Percentiles rank a stretch among this genome's conserved stretches.
Conservation (phyloP, 2,888 invertebrate genomes). For the Clunio marinus region DNA sequence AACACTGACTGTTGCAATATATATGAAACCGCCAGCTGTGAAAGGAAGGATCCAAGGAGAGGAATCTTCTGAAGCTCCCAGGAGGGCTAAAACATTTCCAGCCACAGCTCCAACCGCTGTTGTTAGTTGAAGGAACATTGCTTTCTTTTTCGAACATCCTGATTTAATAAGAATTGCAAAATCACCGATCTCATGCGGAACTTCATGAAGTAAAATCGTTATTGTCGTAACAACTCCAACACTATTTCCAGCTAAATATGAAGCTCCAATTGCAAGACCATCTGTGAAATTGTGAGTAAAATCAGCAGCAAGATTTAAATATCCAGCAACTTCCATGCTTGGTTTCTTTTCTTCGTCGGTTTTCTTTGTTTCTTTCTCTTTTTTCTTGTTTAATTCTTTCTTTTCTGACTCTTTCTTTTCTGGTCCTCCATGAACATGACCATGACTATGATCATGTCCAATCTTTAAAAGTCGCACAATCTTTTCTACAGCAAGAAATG, state of each 20-base stretch:
- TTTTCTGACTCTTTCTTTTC: constrained; percentile 41
- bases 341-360: constrained; percentile 53
- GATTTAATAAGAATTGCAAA: constrained; percentile 98
- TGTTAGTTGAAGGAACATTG: constrained; percentile 88
- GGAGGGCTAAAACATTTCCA: constrained; percentile 85
- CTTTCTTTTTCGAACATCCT: constrained; percentile 88
- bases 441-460: constrained; percentile 67
- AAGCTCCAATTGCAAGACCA: constrained; percentile 97
- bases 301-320: constrained; percentile 95
- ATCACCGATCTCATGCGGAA: constrained; percentile 99
- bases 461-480: constrained; percentile 80
- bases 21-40: constrained; percentile 99
- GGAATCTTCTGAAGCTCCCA: constrained; percentile 71
- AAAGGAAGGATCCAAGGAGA: constrained; percentile 92
- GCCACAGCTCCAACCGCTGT: constrained; percentile 94
- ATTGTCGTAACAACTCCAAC: constrained; percentile 88
- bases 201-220: constrained; percentile 95
- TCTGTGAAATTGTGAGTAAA: constrained; percentile 99
- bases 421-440: constrained; percentile 62
- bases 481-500: constrained; percentile 92
- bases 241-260: constrained; percentile 85
- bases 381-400: constrained; percentile 39
- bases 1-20: constrained; percentile 98
- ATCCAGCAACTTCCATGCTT: constrained; percentile 77
- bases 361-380: constrained; percentile 44